Percentiles rank a stretch among this genome's conserved stretches.
These are phyloP conservation scores for Diadumene lineata DNA, from an alignment of 92 coral and sea anemone genomes.

Conservation along the genomic window DNA sequence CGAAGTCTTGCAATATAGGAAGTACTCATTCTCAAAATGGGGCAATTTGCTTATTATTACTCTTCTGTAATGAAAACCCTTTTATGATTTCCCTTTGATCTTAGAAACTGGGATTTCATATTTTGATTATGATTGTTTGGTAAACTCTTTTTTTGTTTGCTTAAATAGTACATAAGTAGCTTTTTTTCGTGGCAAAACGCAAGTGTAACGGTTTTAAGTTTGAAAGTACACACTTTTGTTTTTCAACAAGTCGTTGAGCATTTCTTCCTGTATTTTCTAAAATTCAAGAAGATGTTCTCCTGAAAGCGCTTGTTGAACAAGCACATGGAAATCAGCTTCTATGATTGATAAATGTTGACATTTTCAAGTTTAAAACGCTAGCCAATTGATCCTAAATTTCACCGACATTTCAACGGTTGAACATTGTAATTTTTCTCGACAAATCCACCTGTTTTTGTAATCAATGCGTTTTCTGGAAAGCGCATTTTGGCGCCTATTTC, in stretches of 20 bases:
- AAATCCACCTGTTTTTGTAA: constrained; percentile 1
- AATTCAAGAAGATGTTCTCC: neutral
- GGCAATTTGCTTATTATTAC: constrained; percentile 6
- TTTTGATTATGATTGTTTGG: constrained; percentile 14
- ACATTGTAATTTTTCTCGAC: neutral
- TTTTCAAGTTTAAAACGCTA: neutral
- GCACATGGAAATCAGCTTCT: neutral
- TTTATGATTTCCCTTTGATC: constrained; percentile 17
- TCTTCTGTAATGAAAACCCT: constrained; percentile 2
- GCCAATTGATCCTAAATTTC: neutral
- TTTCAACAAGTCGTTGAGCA: neutral
- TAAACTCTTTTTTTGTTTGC: constrained; percentile 4
- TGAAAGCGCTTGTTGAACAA: neutral
- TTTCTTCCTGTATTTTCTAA: constrained; percentile 1
- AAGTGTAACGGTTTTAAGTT: neutral
- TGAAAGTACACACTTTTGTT: neutral
- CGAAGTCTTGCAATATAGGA: too few species aligned
- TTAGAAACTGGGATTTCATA: constrained; percentile 1
- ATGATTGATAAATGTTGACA: constrained; percentile 12
- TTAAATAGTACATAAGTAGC: neutral
- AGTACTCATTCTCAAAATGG: neutral
- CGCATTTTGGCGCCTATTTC: neutral
- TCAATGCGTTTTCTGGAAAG: neutral
- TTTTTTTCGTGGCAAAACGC: neutral
- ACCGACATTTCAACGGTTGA: neutral